A percentile compares a stretch with the other conserved stretches of the same genome.
These are phyloP conservation scores for Pandion haliaetus DNA, from an alignment of 2,113 vertebrate genomes.

Conservation along the genomic window DNA sequence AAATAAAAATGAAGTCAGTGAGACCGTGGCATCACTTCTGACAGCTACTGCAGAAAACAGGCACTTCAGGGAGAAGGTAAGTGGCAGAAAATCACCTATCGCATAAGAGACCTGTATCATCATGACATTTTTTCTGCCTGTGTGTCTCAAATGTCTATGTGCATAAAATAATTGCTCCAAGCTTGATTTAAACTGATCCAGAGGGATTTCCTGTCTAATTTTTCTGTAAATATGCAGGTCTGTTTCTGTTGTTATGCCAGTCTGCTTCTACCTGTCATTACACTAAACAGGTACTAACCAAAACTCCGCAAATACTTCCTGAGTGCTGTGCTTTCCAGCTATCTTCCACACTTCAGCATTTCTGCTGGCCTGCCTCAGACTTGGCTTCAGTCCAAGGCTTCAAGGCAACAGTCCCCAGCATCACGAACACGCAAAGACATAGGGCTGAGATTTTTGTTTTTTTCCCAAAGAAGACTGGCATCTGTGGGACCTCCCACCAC, in stretches of 20 bases:
- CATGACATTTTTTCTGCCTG: not conserved
- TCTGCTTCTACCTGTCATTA: not conserved
- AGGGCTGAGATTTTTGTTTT: not conserved
- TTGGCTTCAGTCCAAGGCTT: not conserved
- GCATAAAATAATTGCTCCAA: not conserved
- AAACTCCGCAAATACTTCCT: not conserved
- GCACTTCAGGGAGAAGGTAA: conserved; percentile 90
- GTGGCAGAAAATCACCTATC: not conserved
- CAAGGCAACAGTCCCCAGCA: not conserved
- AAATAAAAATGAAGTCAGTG: conserved; percentile 77
- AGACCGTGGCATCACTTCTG: conserved; percentile 80
- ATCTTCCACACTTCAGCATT: not conserved
- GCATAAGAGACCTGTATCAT: not conserved
- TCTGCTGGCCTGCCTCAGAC: not conserved
- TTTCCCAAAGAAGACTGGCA: not conserved
- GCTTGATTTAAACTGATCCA: not conserved
- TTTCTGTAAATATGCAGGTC: not conserved
- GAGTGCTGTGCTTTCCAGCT: not conserved
- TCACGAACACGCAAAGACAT: fast-evolving
- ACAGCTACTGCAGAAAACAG: conserved; percentile 76
- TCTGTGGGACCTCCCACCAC: not conserved
- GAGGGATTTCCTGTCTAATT: not conserved
- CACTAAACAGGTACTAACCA: not conserved
- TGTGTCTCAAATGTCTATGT: not conserved
- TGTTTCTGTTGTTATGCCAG: not conserved